A percentile compares a stretch with the other conserved stretches of the same genome.
phyloP scores from a whole-genome alignment of 2,888 invertebrate species.

The Scaptomyza cyrtandrae region DNA sequence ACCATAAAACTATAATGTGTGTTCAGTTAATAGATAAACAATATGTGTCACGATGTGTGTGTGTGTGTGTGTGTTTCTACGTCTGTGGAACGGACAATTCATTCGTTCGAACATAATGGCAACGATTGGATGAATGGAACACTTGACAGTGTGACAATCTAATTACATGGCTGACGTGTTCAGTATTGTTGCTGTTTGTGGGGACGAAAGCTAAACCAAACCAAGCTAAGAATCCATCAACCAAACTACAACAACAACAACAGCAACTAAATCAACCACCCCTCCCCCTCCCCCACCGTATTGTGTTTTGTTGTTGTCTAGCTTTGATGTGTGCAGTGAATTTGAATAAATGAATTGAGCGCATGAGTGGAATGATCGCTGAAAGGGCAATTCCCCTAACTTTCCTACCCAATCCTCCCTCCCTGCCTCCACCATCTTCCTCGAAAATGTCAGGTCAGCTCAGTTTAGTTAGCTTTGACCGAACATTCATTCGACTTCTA shows the following conservation, averaged over 20 bases:
- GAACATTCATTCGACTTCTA: neutral
- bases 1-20: conserved; percentile 19
- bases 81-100: conserved; percentile 44
- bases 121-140: conserved; percentile 40
- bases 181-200: conserved; percentile 6
- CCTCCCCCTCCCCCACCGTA: conserved; percentile 1
- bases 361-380: conserved; percentile 71
- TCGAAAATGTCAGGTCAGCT: conserved; percentile 43
- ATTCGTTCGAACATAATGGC: conserved; percentile 57
- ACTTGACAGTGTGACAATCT: conserved; percentile 76
- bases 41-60: conserved; percentile 4
- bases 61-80: conserved; percentile 10
- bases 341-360: conserved; percentile 73
- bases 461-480: conserved; percentile 28
- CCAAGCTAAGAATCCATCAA: conserved; percentile 12
- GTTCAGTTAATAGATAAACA: conserved; percentile 40
- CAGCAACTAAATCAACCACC: conserved; percentile 8
- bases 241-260: conserved; percentile 8
- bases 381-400: conserved; percentile 49
- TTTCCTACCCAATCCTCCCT: neutral
- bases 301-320: conserved; percentile 39
- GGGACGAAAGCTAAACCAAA: neutral
- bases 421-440: too few species aligned
- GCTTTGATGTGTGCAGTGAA: conserved; percentile 74
- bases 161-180: conserved; percentile 75